Percentiles rank a stretch among this genome's conserved stretches.
Conservation (phyloP, 2,797 vertebrate genomes). For the Microctenopoma steveboyesi region DNA sequence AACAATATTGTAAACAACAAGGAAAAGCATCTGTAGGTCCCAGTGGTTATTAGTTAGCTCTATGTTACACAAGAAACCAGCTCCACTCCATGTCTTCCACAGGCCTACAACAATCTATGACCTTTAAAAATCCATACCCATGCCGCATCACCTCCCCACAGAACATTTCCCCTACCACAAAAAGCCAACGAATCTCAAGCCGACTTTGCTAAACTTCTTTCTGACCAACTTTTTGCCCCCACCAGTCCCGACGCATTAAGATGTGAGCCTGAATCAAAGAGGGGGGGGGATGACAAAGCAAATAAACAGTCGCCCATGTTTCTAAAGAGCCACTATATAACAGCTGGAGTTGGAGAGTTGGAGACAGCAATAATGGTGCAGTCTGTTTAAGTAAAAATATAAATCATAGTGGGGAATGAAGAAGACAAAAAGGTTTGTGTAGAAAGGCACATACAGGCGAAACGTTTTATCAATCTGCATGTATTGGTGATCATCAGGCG, state of each 20-base stretch:
- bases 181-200: conserved; percentile 44
- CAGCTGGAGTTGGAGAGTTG: conserved; percentile 11
- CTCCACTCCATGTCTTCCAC: conserved; percentile 4
- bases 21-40: neutral
- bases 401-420: neutral
- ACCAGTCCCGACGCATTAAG: conserved; percentile 50
- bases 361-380: neutral
- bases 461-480: neutral
- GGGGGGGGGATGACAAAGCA: conserved; percentile 42
- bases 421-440: neutral
- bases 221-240: conserved; percentile 68
- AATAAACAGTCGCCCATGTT: conserved; percentile 57
- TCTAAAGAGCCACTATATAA: conserved; percentile 24
- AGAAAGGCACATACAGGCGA: neutral
- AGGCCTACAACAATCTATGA: neutral
- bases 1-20: neutral
- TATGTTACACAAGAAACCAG: neutral
- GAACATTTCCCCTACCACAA: conserved; percentile 15
- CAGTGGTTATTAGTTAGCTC: neutral
- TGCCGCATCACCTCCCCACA: neutral
- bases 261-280: conserved; percentile 39
- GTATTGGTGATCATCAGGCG: neutral
- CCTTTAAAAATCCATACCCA: conserved; percentile 19
- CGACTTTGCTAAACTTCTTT: conserved; percentile 61
- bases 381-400: neutral